A percentile compares a stretch with the other conserved stretches of the same genome.
Conservation (phyloP, 2,113 vertebrate genomes). For the Nycticebus coucang region DNA sequence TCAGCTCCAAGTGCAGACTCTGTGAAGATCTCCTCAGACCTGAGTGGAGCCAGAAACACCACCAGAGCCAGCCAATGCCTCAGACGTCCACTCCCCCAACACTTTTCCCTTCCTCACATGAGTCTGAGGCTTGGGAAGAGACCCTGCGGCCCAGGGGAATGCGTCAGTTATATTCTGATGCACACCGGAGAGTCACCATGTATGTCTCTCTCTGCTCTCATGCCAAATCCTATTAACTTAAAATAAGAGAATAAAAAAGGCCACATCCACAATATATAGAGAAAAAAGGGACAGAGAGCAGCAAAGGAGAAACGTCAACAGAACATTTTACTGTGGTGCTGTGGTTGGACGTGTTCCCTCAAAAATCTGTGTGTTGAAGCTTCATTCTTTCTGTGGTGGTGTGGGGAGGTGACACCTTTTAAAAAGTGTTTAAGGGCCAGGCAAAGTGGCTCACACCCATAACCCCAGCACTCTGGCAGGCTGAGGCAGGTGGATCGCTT, state of each 20-base stretch:
- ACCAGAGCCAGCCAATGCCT: rapidly evolving
- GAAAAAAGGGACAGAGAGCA: rapidly evolving
- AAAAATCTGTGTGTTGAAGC: background rate
- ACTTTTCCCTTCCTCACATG: rapidly evolving
- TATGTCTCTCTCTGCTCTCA: rapidly evolving
- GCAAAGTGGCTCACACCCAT: too few relatives aligned
- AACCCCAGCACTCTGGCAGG: too few relatives aligned
- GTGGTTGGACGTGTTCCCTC: background rate
- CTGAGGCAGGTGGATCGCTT: too few relatives aligned
- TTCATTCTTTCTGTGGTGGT: too few relatives aligned
- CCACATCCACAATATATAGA: background rate
- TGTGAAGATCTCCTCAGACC: background rate
- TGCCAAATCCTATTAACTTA: background rate
- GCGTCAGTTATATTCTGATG: background rate
- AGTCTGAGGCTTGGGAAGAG: rapidly evolving
- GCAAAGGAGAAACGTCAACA: background rate
- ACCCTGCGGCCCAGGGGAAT: rapidly evolving
- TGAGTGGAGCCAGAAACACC: background rate
- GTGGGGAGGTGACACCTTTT: background rate
- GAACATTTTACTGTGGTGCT: too few relatives aligned
- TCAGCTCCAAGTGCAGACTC: background rate
- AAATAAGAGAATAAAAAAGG: too few relatives aligned
- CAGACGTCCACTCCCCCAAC: background rate
- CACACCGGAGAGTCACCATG: rapidly evolving
- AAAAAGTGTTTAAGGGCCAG: too few relatives aligned